phyloP scores from a whole-genome alignment of 2,797 vertebrate genomes.

The Enteromius mattozi region DNA sequence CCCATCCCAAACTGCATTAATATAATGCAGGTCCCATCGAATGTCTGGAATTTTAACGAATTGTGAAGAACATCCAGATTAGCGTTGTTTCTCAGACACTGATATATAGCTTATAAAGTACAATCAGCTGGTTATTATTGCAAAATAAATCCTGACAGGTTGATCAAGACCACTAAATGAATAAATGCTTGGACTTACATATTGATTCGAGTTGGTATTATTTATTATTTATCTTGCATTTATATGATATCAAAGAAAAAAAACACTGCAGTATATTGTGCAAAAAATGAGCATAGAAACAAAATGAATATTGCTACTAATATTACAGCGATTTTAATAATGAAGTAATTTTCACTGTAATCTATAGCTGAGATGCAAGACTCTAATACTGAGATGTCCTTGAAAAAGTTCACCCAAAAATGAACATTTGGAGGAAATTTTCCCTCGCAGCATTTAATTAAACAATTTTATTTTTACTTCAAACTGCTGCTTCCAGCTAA shows the following conservation, averaged over 20 bases:
- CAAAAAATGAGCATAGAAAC: not conserved
- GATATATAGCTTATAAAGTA: not conserved
- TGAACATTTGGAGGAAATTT: not conserved
- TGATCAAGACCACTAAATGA: not conserved
- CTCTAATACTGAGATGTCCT: no score
- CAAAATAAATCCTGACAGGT: not conserved
- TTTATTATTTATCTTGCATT: not conserved
- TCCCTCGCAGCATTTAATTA: not conserved
- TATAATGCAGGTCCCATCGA: constrained; percentile 67
- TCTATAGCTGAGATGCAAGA: not conserved
- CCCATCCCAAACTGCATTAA: constrained; percentile 71
- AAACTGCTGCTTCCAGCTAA: constrained; percentile 1
- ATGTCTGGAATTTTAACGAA: constrained; percentile 14
- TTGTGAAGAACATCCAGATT: constrained; percentile 18
- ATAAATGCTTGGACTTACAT: not conserved
- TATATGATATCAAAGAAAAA: not conserved
- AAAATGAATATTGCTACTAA: not conserved
- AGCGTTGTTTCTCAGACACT: constrained; percentile 17
- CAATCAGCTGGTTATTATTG: not conserved
- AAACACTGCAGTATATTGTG: not conserved
- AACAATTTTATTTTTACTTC: not conserved
- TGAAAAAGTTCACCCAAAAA: not conserved
- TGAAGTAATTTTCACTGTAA: not conserved
- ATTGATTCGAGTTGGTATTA: not conserved
- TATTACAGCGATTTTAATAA: not conserved